Base-by-base conservation (phyloP, 2,888 invertebrate genomes). In the Odontothrips loti region DNA sequence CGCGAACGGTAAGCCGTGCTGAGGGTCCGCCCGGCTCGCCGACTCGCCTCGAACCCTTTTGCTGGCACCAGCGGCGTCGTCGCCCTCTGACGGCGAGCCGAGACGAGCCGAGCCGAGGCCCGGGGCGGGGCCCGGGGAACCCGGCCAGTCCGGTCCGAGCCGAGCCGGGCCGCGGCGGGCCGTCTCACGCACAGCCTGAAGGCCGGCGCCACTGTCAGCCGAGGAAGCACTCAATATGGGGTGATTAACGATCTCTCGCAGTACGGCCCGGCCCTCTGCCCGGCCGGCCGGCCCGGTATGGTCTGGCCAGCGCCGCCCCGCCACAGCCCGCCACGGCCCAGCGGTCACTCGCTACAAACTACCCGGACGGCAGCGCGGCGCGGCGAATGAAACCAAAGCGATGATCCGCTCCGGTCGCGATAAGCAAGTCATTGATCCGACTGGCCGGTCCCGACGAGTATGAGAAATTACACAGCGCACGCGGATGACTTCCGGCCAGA, bases 201-300 rank as follows among this genome's bases (percentile, higher is more conserved):
- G 34, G 68, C 68, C 68, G 68, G 68, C 68, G 68, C 68, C 68
- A 75, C 68, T 75, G 68, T 12, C 68, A 75, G 68, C 68, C 68
- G 12, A 75, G 68, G 23, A 75, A 75, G 68, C 68, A 75, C 68
- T 75, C 68, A 75, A 75, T 75, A 75, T 75, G 68, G 68, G 68
- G 68, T 75, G 68, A 75, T 75, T 75, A 75, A 75, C 68, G 68
- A 75, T 75, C 23, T 75, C 68, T 75, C 68, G 68, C 23, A 10
- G 68, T 58, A n/a, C 58, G 58, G 20, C 15, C 51, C 51, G 48
- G 48, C 10, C 51, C 51, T 11, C 48, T 9, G 10, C 48, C 9
- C 63, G 63, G n/a, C 63, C n/a, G n/a, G 68, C 27, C 68, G 68
- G 27, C 58, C 58, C 58, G 58, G 58, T 58, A 58, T 58, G 58